A percentile compares a stretch with the other conserved stretches of the same genome.
Evolutionary conservation across 2,888 invertebrate genomes (phyloP).

Genomic region (Cheiracanthium punctorium): DNA sequence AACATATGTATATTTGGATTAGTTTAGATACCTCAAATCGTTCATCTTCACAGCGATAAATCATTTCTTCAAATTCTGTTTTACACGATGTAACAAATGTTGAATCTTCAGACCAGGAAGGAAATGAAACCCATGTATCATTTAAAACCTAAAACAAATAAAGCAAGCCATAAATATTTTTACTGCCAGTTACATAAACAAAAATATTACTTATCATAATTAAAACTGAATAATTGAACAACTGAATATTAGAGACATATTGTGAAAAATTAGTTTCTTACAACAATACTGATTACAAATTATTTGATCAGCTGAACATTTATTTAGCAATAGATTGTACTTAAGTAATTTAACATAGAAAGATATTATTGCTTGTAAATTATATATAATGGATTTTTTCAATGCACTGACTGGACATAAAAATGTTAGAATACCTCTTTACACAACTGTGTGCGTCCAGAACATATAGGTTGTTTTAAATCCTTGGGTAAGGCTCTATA

Average conservation of each 20-base stretch:
- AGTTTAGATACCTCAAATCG: conserved; percentile 85
- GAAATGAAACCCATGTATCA: conserved; percentile 98
- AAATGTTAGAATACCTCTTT: conserved; percentile 81
- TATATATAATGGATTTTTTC: no score
- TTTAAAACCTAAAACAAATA: conserved; percentile 80
- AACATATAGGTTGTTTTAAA: conserved; percentile 86
- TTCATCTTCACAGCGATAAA: conserved; percentile 98
- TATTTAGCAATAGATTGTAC: no score
- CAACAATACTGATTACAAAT: no score
- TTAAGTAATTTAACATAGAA: no score
- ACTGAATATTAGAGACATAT: no score
- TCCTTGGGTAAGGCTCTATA: conserved; percentile 95
- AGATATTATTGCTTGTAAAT: no score
- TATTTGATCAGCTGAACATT: no score
- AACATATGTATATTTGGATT: no score
- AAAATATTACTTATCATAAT: background rate
- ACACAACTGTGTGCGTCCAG: conserved; percentile 93
- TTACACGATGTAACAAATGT: conserved; percentile 97
- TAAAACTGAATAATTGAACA: background rate
- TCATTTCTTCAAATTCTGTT: conserved; percentile 97
- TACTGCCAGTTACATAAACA: background rate
- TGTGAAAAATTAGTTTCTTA: no score
- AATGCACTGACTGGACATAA: no score
- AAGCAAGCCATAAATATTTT: background rate
- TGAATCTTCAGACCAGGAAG: conserved; percentile 99